phyloP scores from a whole-genome alignment of 1,140 invertebrate species.

The Reticulitermes speratus region DNA sequence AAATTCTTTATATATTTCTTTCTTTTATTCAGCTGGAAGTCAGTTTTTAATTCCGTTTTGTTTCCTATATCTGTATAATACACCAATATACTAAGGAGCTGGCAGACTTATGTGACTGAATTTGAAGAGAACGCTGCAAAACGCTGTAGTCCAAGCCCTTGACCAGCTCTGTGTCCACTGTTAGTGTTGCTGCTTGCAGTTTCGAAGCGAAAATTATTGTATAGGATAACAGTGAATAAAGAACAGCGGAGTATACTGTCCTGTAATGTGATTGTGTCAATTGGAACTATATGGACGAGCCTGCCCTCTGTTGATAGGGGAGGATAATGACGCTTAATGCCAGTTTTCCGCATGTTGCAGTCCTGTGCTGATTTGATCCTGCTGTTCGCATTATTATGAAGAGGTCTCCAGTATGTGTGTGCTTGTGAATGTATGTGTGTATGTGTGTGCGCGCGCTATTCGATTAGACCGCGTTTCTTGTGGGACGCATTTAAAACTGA shows the following conservation, averaged over 20 bases:
- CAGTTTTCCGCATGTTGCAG: neutral
- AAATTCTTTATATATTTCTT: too few species aligned
- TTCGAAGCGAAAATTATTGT: neutral
- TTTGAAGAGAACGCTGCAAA: neutral
- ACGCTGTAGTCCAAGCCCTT: neutral
- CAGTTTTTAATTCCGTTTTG: too few species aligned
- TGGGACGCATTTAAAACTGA: constrained; percentile 23
- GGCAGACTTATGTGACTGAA: too few species aligned
- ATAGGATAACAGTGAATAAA: constrained; percentile 11
- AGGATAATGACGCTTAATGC: constrained; percentile 25
- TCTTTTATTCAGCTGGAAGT: too few species aligned
- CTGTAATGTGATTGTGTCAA: constrained; percentile 20
- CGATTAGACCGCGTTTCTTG: constrained; percentile 25
- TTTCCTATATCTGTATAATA: too few species aligned
- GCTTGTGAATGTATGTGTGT: too few species aligned
- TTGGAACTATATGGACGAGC: constrained; percentile 12
- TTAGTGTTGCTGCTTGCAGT: neutral
- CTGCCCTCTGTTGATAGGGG: constrained; percentile 25
- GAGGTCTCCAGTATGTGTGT: neutral
- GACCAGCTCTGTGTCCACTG: neutral
- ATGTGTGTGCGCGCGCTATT: neutral
- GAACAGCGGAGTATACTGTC: neutral
- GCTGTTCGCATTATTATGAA: neutral
- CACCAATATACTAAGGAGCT: too few species aligned
- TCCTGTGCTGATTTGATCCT: constrained; percentile 15